Evolutionary conservation across 2,113 vertebrate genomes (phyloP), one percentile per base, ranked within the genome.

Genomic region (Malurus cyaneus): DNA sequence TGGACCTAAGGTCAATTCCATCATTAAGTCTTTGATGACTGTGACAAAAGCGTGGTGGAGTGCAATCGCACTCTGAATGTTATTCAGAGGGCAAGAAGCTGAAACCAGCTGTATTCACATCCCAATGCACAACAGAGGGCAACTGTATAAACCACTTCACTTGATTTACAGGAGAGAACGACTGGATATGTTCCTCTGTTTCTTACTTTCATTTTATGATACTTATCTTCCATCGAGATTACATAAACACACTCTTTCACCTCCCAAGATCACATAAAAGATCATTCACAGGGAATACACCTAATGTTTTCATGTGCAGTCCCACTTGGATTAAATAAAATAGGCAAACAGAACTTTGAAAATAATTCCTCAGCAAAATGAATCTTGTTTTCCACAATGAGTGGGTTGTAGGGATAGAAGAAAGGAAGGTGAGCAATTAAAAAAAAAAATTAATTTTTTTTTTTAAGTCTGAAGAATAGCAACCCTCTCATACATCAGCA

Each of bases 91-190:
- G 17, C 60, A 42, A 67, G 73, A 77, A 64, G 60, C 49, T 31
- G 59, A 36, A 72, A 36, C 24, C 31, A 39, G 42, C 17, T 72
- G 13, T n/a, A 59, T 32, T 84, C 9, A 14, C 19, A 47, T 26
- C 20, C 57, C 0, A 0, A 32, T 39, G n/a, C 70, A 70, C 25
- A 80, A 18, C 1, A 13, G 50, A 60, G 32, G 26, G 18, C 29
- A 78, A 16, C 29, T 60, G n/a, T 14, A 29, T 26, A 65, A 72
- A 57, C 14, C 31, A 34, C n/a, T 12, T 44, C 6, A 25, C 41
- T 14, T 9, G n/a, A 77, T 73, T 61, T 88, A 28, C 36, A 73
- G 29, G 36, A 74, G 50, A 60, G 36, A 86, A 59, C 54, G 76
- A 71, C 14, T 50, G 61, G 46, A 17, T 26, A 56, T 17, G 14